Percentiles rank a stretch among this genome's conserved stretches.
Conservation (phyloP, 2,113 vertebrate genomes). For the Colius striatus region DNA sequence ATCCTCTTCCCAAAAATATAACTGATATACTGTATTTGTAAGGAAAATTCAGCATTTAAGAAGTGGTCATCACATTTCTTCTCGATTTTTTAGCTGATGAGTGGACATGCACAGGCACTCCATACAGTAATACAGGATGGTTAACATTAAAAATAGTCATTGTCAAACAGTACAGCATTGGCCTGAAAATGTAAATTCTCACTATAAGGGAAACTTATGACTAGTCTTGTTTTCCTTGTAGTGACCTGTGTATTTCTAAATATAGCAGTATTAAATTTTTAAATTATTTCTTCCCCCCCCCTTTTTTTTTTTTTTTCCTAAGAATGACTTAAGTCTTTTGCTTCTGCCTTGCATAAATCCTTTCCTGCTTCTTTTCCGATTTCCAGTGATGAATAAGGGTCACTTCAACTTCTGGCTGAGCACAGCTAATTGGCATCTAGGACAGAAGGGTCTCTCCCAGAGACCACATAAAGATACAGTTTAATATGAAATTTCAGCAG, state of each 20-base stretch:
- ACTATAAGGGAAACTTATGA: background rate
- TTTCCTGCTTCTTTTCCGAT: slow-evolving; percentile 18
- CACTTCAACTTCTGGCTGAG: slow-evolving; percentile 47
- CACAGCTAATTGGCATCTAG: slow-evolving; percentile 22
- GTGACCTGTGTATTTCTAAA: background rate
- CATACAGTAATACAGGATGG: background rate
- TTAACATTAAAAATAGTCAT: background rate
- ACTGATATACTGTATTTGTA: background rate
- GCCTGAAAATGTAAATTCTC: background rate
- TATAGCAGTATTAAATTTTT: background rate
- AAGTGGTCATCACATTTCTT: background rate
- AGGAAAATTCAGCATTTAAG: background rate
- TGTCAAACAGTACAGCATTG: background rate
- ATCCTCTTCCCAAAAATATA: accelerated
- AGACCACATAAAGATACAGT: slow-evolving; percentile 20
- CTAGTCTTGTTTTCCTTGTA: background rate
- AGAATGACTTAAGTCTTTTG: background rate
- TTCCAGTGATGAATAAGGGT: slow-evolving; percentile 32
- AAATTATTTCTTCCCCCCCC: background rate
- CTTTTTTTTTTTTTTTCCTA: background rate
- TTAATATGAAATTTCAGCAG: background rate
- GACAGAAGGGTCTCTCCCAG: background rate
- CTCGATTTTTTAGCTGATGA: background rate
- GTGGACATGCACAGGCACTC: background rate
- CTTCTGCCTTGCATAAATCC: slow-evolving; percentile 23